These are phyloP conservation scores for Melanargia galathea DNA, from an alignment of 2,888 invertebrate genomes.

Conservation along the genomic window DNA sequence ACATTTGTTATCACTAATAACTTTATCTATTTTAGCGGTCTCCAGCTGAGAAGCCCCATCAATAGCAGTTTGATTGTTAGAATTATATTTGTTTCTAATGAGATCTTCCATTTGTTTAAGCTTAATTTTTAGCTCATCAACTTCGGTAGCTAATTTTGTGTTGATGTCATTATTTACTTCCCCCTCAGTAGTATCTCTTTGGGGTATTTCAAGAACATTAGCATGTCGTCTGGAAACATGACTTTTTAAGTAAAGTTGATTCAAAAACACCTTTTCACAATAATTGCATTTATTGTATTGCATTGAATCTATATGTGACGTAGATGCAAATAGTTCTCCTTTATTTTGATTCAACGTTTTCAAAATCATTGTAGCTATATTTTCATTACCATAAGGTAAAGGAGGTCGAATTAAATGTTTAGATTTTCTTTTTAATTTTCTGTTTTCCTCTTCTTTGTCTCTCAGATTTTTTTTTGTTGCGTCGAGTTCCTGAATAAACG, in stretches of 20 bases:
- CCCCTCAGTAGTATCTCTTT: conserved; percentile 54
- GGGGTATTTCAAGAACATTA: conserved; percentile 56
- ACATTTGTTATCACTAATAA: conserved; percentile 28
- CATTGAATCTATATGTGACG: conserved; percentile 55
- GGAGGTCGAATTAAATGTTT: conserved; percentile 59
- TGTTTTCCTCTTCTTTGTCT: conserved; percentile 76
- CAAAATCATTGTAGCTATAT: conserved; percentile 74
- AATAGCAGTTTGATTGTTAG: conserved; percentile 9
- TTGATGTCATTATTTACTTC: conserved; percentile 72
- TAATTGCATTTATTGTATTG: conserved; percentile 83
- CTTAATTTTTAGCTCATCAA: conserved; percentile 71
- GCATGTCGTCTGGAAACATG: conserved; percentile 84
- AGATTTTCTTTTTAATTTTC: conserved; percentile 76
- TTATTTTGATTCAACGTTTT: conserved; percentile 66
- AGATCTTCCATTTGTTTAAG: conserved; percentile 72
- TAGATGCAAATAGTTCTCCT: conserved; percentile 60
- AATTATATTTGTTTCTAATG: conserved; percentile 42
- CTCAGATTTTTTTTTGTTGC: conserved; percentile 75
- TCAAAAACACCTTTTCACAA: conserved; percentile 86
- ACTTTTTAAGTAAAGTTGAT: conserved; percentile 84
- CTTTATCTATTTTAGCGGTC: conserved; percentile 27
- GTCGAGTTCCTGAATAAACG: conserved; percentile 74
- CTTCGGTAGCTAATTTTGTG: conserved; percentile 79
- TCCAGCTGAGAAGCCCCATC: conserved; percentile 14
- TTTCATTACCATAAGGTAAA: conserved; percentile 70